Evolutionary conservation across 2,888 invertebrate genomes (phyloP), one percentile per base, ranked within the genome.

Genomic region (Timandra comae): DNA sequence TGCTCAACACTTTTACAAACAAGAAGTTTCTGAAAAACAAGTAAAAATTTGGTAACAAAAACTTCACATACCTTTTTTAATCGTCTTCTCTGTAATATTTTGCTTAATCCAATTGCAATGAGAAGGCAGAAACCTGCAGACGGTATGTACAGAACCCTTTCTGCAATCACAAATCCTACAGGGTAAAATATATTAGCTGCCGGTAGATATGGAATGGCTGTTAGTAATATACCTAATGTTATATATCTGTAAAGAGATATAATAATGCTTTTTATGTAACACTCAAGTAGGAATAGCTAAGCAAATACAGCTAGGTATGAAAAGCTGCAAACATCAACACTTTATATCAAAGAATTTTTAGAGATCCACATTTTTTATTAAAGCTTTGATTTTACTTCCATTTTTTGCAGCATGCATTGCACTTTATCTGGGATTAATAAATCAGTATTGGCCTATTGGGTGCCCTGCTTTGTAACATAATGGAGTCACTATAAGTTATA

Each of bases 101-200:
- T 79, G 16, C 60, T 52, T 2, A 91, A 69, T 12, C 94, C 94
- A 32, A 92, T 64, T 7, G 85, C 84, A 26, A 95, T 58, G 23
- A 95, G 68, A 25, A 95, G 70, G 64, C 93, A 93, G 71, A 90
- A 94, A 9, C 96, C 96, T 32, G 91, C 88, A 30, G 94, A 94
- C 3, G 96, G 92, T 43, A 96, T 84, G 65, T 96, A 94, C 16
- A 97, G 77, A 31, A 93, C 91, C 56, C 97, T 87, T 75, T 97
- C 97, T 16, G 96, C 97, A 24, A 97, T 87, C 1, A 96, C 96
- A 85, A 97, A 96, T 0, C 97, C 96, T 19, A 97, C 96, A 39
- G 91, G 91, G 63, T 94, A 91, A 53, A 96, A 89, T 24, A 96
- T 65, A 74, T 97, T 96, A 35, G 91, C 88, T 0, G 96, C 95